Evolutionary conservation across 2,113 vertebrate genomes (phyloP).

Genomic region (Odontesthes bonariensis): DNA sequence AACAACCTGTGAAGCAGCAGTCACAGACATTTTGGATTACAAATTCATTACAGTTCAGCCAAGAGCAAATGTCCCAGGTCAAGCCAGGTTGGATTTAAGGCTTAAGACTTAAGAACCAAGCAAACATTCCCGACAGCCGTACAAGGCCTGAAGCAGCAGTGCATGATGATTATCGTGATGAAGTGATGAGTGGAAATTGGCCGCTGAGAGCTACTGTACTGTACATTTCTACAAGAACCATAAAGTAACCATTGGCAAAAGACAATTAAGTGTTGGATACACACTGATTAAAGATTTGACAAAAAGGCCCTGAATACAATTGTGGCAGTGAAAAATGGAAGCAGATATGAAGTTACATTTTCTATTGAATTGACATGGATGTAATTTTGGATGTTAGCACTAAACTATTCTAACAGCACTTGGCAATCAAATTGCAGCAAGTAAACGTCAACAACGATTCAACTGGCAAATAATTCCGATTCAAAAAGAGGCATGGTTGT

Average conservation of each 20-base stretch:
- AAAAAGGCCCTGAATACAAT: background rate
- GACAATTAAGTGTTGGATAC: background rate
- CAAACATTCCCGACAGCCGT: conserved; percentile 53
- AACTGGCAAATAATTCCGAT: too few relatives aligned
- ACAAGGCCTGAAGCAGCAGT: conserved; percentile 60
- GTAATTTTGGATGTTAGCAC: background rate
- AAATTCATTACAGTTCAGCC: conserved; percentile 27
- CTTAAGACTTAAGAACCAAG: conserved; percentile 55
- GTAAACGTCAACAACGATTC: background rate
- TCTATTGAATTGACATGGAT: background rate
- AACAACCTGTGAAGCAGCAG: conserved; percentile 82
- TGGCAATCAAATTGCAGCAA: background rate
- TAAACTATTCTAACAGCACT: too few relatives aligned
- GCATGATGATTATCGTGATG: conserved; percentile 40
- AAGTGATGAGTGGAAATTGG: conserved; percentile 33
- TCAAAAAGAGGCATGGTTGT: background rate
- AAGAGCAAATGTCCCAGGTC: conserved; percentile 40
- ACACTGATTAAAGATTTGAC: conserved; percentile 1
- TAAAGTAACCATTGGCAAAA: background rate
- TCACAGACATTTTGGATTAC: conserved; percentile 65
- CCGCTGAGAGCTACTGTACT: conserved; percentile 18
- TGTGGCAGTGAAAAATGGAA: conserved; percentile 8
- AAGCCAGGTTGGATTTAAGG: conserved; percentile 68
- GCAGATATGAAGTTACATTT: background rate
- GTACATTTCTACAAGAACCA: conserved; percentile 2